Percentiles rank a stretch among this genome's conserved stretches.
These are phyloP conservation scores for Melipona quadrifasciata DNA, from an alignment of 1,140 invertebrate species.

Conservation along the genomic window DNA sequence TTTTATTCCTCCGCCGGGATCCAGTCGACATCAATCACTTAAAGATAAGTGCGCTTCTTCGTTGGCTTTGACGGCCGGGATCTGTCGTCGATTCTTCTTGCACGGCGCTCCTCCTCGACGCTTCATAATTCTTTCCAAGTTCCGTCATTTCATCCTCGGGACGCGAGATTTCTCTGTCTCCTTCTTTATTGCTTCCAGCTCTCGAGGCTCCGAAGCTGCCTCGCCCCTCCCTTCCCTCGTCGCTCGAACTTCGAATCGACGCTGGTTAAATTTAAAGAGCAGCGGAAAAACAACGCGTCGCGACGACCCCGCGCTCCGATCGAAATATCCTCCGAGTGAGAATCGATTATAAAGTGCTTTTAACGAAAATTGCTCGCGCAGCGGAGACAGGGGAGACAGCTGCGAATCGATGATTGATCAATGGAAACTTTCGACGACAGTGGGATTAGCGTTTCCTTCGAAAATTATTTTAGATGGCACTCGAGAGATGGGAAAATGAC, in stretches of 20 bases:
- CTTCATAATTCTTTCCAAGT: constrained; percentile 64
- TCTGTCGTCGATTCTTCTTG: constrained; percentile 73
- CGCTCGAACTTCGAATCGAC: background rate
- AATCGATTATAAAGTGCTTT: background rate
- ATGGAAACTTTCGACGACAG: background rate
- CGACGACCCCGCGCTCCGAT: background rate
- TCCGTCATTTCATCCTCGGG: constrained; percentile 65
- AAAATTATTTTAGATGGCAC: no score
- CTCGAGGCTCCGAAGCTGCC: background rate
- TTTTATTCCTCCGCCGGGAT: constrained; percentile 55
- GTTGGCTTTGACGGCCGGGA: constrained; percentile 69
- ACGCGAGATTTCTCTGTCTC: constrained; percentile 42
- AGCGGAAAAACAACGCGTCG: background rate
- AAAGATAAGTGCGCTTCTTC: constrained; percentile 62
- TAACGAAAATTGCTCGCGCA: background rate
- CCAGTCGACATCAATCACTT: constrained; percentile 68
- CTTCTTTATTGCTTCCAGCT: constrained; percentile 28
- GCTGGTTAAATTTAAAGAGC: background rate
- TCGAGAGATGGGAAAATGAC: no score
- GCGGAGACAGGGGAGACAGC: background rate
- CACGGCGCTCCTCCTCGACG: constrained; percentile 55
- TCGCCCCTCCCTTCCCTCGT: background rate
- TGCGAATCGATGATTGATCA: background rate
- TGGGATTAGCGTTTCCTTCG: background rate
- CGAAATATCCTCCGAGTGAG: background rate